Conservation (phyloP, 2,888 invertebrate genomes). For the Bimastos eiseni region DNA sequence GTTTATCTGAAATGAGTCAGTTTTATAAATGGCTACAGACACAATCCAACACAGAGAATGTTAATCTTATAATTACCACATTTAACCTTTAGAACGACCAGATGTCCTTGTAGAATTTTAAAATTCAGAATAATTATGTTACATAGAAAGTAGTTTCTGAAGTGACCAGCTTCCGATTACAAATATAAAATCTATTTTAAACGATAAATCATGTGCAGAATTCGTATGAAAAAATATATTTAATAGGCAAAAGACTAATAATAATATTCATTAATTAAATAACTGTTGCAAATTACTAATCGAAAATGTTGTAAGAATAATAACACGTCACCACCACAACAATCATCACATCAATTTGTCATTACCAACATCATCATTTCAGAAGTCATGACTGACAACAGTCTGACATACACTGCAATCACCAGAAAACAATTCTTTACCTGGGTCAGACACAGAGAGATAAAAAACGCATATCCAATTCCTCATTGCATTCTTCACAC, state of each 20-base stretch:
- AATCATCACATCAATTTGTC: neutral
- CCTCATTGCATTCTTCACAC: neutral
- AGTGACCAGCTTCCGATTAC: neutral
- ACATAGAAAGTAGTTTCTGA: neutral
- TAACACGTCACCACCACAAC: neutral
- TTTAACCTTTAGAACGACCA: neutral
- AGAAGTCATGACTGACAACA: neutral
- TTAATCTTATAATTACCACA: neutral
- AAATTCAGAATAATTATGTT: neutral
- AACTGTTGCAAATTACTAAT: neutral
- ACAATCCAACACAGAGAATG: neutral
- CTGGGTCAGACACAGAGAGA: neutral
- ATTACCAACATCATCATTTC: neutral
- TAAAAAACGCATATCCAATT: neutral
- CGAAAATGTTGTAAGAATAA: neutral
- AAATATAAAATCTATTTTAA: neutral
- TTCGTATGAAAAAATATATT: neutral
- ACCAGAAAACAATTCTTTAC: neutral
- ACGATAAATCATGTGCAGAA: neutral
- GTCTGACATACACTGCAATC: too few relatives aligned
- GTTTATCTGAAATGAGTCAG: conserved; percentile 74
- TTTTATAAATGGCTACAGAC: neutral
- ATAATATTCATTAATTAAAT: neutral
- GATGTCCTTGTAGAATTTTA: neutral
- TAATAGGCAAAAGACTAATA: neutral